phyloP scores from a whole-genome alignment of 2,888 invertebrate species.

The Fragum fragum region DNA sequence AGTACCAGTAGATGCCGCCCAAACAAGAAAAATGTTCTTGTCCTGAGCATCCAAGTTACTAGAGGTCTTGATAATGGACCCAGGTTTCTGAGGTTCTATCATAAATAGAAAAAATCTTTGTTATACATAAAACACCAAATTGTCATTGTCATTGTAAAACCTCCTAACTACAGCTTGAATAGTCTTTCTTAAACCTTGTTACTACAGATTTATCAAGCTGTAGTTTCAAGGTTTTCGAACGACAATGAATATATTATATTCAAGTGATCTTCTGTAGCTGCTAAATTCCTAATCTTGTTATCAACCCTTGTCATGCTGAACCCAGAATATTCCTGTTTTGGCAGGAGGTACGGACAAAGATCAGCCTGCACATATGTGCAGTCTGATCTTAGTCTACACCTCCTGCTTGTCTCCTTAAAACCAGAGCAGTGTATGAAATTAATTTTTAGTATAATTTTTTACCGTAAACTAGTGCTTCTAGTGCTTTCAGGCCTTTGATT shows the following conservation, averaged over 20 bases:
- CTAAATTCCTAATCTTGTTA: not conserved
- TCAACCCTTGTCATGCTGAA: too few species aligned
- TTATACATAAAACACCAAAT: not conserved
- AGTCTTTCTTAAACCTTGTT: too few species aligned
- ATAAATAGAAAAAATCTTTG: not conserved
- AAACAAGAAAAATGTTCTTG: not conserved
- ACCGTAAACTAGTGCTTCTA: too few species aligned
- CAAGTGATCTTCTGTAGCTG: not conserved
- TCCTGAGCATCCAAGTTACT: conserved; percentile 31
- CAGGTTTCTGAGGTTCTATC: conserved; percentile 30
- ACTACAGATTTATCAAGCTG: too few species aligned
- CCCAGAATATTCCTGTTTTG: too few species aligned
- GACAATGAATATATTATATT: not conserved
- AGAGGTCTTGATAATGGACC: not conserved
- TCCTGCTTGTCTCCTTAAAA: not conserved
- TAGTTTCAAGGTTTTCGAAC: not conserved
- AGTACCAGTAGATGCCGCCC: conserved; percentile 5
- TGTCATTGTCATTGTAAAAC: not conserved
- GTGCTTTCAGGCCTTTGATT: too few species aligned
- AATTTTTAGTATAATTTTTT: too few species aligned
- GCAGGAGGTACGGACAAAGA: too few species aligned
- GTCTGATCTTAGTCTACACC: too few species aligned
- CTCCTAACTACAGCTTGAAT: too few species aligned
- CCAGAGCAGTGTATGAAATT: not conserved
- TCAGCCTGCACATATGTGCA: too few species aligned